phyloP scores from a whole-genome alignment of 2,797 vertebrate species.

The Rhabdomys pumilio region DNA sequence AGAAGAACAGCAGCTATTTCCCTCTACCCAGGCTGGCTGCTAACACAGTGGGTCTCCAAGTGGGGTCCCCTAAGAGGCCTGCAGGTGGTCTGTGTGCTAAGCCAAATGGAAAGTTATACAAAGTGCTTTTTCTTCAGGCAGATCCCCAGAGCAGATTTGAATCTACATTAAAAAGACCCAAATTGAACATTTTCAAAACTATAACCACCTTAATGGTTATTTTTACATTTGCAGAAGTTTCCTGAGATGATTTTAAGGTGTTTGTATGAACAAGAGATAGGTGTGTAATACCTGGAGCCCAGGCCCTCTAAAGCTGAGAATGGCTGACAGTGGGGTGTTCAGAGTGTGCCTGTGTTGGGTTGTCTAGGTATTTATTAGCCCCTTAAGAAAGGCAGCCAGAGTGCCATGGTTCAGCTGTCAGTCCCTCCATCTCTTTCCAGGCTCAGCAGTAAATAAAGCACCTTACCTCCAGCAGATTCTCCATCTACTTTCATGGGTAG shows the following conservation, averaged over 20 bases:
- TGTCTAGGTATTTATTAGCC: not conserved
- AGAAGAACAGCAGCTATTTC: slow-evolving; percentile 39
- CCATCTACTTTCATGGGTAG: not conserved
- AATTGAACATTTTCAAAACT: slow-evolving; percentile 75
- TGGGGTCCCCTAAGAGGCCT: slow-evolving; percentile 67
- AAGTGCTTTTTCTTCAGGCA: slow-evolving; percentile 67
- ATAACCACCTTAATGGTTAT: slow-evolving; percentile 55
- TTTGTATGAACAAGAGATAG: not conserved
- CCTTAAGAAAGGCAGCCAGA: not conserved
- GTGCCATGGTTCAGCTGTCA: not conserved
- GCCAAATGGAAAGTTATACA: slow-evolving; percentile 64
- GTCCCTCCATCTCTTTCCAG: not conserved
- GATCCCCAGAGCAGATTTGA: slow-evolving; percentile 55
- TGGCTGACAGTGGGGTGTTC: too few relatives aligned
- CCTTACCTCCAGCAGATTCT: not conserved
- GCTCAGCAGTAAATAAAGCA: not conserved
- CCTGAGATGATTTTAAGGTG: not conserved
- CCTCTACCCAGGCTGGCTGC: slow-evolving; percentile 45
- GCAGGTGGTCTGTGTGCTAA: slow-evolving; percentile 67
- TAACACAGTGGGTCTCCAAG: slow-evolving; percentile 66
- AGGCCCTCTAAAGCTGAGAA: not conserved
- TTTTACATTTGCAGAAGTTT: slow-evolving; percentile 50
- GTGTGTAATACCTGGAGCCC: not conserved
- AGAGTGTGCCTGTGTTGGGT: too few relatives aligned
- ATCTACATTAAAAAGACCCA: slow-evolving; percentile 66